These are phyloP conservation scores for Echeneis naucrates DNA, from an alignment of 2,797 vertebrate species.

Conservation along the genomic window DNA sequence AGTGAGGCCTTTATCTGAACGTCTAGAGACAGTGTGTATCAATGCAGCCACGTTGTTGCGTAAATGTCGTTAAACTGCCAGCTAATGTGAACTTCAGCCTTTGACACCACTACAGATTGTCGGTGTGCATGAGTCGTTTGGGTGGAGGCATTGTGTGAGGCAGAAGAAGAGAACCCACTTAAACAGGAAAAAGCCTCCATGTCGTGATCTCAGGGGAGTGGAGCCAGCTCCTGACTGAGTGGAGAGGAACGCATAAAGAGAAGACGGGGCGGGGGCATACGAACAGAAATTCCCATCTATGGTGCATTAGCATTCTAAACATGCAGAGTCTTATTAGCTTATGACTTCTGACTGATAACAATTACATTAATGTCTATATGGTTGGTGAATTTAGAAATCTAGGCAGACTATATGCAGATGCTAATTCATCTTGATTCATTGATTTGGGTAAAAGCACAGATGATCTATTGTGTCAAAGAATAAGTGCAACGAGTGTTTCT, in stretches of 20 bases:
- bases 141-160: neutral
- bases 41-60: constrained; percentile 7
- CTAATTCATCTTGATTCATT: constrained; percentile 4
- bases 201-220: constrained; percentile 22
- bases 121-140: neutral
- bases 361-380: neutral
- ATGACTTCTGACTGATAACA: constrained; percentile 21
- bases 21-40: neutral
- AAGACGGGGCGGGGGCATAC: neutral
- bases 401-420: neutral
- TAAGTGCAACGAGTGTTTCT: neutral
- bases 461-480: neutral
- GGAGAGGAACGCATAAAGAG: constrained; percentile 10
- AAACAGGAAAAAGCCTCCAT: constrained; percentile 33
- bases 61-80: constrained; percentile 46
- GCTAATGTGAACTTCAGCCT: constrained; percentile 59
- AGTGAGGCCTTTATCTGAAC: constrained; percentile 25
- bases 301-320: constrained; percentile 23
- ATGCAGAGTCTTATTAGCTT: neutral
- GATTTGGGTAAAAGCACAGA: neutral
- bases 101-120: constrained; percentile 14
- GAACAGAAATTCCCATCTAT: constrained; percentile 23
- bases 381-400: neutral
- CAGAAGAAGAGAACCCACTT: constrained; percentile 13
- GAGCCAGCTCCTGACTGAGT: constrained; percentile 16